Evolutionary conservation across 1,140 invertebrate species (phyloP).

Genomic region (Hirudo medicinalis): DNA sequence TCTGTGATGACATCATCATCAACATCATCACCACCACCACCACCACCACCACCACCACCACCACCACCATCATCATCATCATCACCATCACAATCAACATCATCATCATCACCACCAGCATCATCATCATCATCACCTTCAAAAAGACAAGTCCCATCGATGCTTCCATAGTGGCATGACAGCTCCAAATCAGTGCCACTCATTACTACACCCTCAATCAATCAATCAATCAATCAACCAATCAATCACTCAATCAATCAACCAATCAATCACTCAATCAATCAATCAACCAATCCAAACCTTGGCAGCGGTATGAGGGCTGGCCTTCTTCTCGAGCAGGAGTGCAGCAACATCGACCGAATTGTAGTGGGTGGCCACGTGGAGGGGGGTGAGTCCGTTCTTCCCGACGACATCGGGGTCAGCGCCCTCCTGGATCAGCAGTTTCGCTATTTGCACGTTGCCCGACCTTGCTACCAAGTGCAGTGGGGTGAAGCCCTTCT

Average conservation of each 20-base stretch:
- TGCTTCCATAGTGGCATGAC: too few relatives aligned
- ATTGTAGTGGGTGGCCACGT: slow-evolving; percentile 96
- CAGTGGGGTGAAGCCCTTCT: slow-evolving; percentile 94
- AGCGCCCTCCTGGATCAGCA: slow-evolving; percentile 80
- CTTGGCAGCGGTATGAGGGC: slow-evolving; percentile 82
- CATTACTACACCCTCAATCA: slow-evolving; percentile 83
- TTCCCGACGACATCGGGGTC: slow-evolving; percentile 89
- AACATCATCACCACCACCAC: slow-evolving; percentile 51
- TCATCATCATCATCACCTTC: too few relatives aligned
- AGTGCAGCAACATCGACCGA: slow-evolving; percentile 86
- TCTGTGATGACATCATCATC: slow-evolving; percentile 38
- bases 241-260: background rate
- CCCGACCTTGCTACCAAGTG: slow-evolving; percentile 97
- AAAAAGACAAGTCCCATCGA: too few relatives aligned
- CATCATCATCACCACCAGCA: slow-evolving; percentile 63
- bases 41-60: slow-evolving; percentile 44
- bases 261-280: slow-evolving; percentile 93
- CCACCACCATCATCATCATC: slow-evolving; percentile 50
- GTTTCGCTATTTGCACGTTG: slow-evolving; percentile 82
- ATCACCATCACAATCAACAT: too few relatives aligned
- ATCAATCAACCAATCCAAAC: slow-evolving; percentile 90
- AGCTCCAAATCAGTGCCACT: slow-evolving; percentile 72
- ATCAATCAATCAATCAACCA: slow-evolving; percentile 68
- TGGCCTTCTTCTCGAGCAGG: slow-evolving; percentile 84
- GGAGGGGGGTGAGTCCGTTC: slow-evolving; percentile 93